Conservation (phyloP, 2,888 invertebrate species). For the Hypselothyrea guttata region DNA sequence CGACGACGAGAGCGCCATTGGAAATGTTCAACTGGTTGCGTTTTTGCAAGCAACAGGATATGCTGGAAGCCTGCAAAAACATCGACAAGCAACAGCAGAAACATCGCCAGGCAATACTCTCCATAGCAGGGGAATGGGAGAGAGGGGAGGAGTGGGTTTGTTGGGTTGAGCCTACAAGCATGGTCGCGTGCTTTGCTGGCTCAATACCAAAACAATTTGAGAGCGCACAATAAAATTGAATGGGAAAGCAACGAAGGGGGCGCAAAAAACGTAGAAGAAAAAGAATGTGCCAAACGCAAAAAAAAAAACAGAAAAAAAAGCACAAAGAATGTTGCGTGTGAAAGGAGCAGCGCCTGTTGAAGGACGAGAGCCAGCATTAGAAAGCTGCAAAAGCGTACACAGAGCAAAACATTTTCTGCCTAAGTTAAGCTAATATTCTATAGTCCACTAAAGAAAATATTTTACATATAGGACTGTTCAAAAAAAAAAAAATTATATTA, state of each 20-base stretch:
- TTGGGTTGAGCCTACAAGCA: constrained; percentile 36
- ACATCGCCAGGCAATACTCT: constrained; percentile 55
- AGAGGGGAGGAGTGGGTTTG: constrained; percentile 8
- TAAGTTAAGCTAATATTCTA: too few species aligned
- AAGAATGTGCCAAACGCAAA: constrained; percentile 57
- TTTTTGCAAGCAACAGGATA: constrained; percentile 74
- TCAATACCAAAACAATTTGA: constrained; percentile 77
- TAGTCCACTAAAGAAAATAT: too few species aligned
- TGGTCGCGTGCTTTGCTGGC: constrained; percentile 73
- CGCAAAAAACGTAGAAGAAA: constrained; percentile 32
- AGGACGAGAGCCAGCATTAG: constrained; percentile 68
- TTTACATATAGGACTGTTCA: too few species aligned
- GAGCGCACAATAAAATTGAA: constrained; percentile 75
- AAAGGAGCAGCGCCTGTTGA: constrained; percentile 73
- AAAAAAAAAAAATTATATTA: too few species aligned
- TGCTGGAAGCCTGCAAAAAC: constrained; percentile 70
- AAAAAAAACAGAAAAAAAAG: constrained; percentile 25
- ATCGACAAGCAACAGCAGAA: constrained; percentile 47
- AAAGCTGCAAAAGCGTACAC: constrained; percentile 60
- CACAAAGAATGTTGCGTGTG: constrained; percentile 61
- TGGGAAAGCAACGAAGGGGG: constrained; percentile 43
- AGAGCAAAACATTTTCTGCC: constrained; percentile 44
- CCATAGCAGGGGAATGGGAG: constrained; percentile 18
- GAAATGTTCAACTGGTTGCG: constrained; percentile 76
- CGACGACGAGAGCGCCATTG: constrained; percentile 39